Evolutionary conservation across 2,888 invertebrate genomes (phyloP).

Genomic region (Synergus gifuensis): DNA sequence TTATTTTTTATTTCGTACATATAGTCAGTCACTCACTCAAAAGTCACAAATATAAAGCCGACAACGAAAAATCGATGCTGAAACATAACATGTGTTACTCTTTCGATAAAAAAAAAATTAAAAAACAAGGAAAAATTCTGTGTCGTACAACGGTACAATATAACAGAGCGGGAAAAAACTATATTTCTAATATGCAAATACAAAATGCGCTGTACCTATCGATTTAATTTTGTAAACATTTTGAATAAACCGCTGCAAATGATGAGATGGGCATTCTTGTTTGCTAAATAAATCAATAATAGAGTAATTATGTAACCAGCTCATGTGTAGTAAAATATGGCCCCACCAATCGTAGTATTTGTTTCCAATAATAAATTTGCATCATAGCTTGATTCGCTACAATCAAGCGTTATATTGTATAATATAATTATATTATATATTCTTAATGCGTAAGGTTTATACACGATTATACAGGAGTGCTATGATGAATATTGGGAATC

Average conservation of each 20-base stretch:
- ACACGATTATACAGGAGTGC: no score
- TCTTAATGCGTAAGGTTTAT: no score
- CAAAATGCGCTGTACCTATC: neutral
- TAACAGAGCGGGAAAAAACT: neutral
- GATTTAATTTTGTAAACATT: neutral
- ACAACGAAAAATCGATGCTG: conserved; percentile 15
- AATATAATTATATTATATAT: no score
- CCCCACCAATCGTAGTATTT: conserved; percentile 32
- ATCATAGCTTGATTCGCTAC: conserved; percentile 13
- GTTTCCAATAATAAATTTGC: conserved; percentile 9
- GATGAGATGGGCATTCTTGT: neutral
- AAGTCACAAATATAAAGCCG: conserved; percentile 11
- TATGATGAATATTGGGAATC: no score
- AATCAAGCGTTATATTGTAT: neutral
- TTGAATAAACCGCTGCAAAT: neutral
- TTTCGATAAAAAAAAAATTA: neutral
- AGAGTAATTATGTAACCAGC: neutral
- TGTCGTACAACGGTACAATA: neutral
- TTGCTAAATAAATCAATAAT: neutral
- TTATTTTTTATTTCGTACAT: conserved; percentile 38
- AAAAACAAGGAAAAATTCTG: neutral
- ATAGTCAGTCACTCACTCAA: conserved; percentile 20
- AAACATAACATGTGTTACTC: conserved; percentile 5
- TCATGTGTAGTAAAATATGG: conserved; percentile 20
- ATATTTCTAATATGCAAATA: neutral